phyloP scores from a whole-genome alignment of 30 jellyfish, hydroid and myxozoan genomes.

The Hydractinia echinata region DNA sequence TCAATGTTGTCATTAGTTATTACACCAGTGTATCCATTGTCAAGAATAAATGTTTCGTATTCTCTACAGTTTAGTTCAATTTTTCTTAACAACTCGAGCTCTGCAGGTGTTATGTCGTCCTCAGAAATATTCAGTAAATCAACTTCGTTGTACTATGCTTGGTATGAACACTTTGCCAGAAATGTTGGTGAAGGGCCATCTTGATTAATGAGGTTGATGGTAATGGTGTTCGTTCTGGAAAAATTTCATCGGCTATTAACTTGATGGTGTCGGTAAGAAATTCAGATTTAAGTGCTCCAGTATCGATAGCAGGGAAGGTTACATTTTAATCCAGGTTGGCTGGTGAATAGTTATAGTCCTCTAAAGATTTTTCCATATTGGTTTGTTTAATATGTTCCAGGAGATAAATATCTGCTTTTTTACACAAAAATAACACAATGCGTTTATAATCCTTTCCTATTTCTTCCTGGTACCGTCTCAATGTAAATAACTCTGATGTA shows the following conservation, averaged over 20 bases:
- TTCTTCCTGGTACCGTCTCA: no score
- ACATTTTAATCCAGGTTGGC: no score
- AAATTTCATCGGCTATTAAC: background rate
- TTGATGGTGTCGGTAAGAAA: background rate
- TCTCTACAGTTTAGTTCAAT: background rate
- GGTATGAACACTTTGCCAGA: background rate
- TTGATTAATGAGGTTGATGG: background rate
- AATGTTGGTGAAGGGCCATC: background rate
- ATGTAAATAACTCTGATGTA: no score
- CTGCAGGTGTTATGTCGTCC: background rate
- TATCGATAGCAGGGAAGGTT: background rate
- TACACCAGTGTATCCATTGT: slow-evolving; percentile 22
- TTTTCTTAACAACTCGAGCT: background rate
- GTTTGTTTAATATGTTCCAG: no score
- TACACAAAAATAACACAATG: no score
- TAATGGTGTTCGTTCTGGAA: background rate
- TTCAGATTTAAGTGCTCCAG: background rate
- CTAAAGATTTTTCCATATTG: no score
- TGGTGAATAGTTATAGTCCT: no score
- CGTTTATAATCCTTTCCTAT: no score
- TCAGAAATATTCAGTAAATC: background rate
- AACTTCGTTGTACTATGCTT: background rate
- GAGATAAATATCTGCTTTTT: no score
- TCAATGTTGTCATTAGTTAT: background rate
- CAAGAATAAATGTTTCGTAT: slow-evolving; percentile 1